A percentile compares a stretch with the other conserved stretches of the same genome.
These are phyloP conservation scores for Cephus pulcher DNA, from an alignment of 2,888 invertebrate genomes.

Conservation along the genomic window DNA sequence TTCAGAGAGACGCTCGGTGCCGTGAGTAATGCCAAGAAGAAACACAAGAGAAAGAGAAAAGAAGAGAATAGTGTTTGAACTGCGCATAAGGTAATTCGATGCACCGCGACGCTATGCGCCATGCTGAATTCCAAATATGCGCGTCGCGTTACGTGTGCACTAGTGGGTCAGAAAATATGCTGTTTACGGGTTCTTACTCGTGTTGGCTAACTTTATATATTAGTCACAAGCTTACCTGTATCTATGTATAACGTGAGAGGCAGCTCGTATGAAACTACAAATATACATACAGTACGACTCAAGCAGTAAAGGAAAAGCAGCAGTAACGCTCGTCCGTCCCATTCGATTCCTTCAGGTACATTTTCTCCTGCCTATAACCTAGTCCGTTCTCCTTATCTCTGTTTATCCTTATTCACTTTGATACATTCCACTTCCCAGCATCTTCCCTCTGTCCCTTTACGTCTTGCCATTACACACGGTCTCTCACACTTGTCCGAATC, in stretches of 20 bases:
- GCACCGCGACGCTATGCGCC: conserved; percentile 33
- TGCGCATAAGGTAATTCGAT: conserved; percentile 30
- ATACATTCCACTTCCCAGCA: not conserved
- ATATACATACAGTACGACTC: not conserved
- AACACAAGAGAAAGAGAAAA: not conserved
- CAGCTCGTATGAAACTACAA: not conserved
- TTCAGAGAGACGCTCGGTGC: not conserved
- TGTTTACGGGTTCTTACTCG: conserved; percentile 40
- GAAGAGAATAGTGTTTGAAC: conserved; percentile 15
- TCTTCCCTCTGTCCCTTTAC: not conserved
- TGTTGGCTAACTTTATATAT: not conserved
- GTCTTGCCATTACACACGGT: not conserved
- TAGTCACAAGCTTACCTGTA: not conserved
- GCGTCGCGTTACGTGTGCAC: conserved; percentile 49
- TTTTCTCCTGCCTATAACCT: not conserved
- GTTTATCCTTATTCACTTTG: not conserved
- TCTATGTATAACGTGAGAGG: not conserved
- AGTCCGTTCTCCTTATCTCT: not conserved
- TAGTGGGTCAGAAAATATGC: conserved; percentile 56
- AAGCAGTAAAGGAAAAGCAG: not conserved
- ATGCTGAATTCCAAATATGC: conserved; percentile 49
- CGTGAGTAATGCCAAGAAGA: not conserved
- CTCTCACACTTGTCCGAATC: not conserved
- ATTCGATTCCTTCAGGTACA: not conserved
- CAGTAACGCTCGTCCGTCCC: not conserved